phyloP scores from a whole-genome alignment of 2,797 vertebrate genomes.

The Cyclura pinguis region DNA sequence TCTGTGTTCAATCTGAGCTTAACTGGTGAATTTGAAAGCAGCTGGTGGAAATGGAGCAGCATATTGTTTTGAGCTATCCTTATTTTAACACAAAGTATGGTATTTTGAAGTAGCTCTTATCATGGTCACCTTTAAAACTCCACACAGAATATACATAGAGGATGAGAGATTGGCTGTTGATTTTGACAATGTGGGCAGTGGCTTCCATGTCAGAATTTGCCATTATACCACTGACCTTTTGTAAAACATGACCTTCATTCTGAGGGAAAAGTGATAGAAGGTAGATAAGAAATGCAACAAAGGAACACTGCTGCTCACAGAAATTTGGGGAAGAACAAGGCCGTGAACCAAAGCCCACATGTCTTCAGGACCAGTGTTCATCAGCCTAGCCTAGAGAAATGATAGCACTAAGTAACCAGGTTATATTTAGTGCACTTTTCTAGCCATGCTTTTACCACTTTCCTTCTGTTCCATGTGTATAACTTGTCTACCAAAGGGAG shows the following conservation, averaged over 20 bases:
- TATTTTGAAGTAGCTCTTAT: no score
- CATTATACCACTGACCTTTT: not conserved
- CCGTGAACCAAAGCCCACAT: not conserved
- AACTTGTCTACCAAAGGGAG: constrained; percentile 19
- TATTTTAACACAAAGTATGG: no score
- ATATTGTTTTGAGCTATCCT: not conserved
- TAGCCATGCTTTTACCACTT: constrained; percentile 21
- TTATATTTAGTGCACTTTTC: constrained; percentile 38
- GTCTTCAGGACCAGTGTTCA: not conserved
- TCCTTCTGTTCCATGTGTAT: constrained; percentile 19
- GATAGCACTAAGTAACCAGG: constrained; percentile 28
- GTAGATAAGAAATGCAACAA: no score
- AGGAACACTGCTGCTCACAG: not conserved
- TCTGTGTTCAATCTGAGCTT: not conserved
- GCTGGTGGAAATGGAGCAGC: not conserved
- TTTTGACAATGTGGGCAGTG: not conserved
- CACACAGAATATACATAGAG: not conserved
- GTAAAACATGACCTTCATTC: not conserved
- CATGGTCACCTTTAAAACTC: no score
- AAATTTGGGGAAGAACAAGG: not conserved
- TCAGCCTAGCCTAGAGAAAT: constrained; percentile 10
- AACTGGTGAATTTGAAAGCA: not conserved
- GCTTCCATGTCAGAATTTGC: not conserved
- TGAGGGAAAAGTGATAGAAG: not conserved
- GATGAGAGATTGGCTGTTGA: not conserved